These are phyloP conservation scores for Eumaeus atala DNA, from an alignment of 1,140 invertebrate species.

Conservation along the genomic window DNA sequence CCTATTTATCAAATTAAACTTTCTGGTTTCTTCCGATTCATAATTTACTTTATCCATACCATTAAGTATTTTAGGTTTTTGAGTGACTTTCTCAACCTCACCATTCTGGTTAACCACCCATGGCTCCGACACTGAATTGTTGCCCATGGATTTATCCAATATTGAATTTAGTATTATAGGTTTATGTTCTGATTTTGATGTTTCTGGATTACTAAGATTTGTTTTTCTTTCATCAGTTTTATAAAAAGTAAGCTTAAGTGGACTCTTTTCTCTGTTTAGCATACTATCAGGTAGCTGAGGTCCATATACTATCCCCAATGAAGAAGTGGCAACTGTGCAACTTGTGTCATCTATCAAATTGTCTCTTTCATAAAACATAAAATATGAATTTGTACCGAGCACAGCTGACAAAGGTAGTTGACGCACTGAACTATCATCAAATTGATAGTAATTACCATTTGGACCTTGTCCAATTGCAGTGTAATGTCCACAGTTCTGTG, in stretches of 20 bases:
- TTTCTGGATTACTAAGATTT: slow-evolving; percentile 38
- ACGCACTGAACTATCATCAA: slow-evolving; percentile 82
- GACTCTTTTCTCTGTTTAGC: slow-evolving; percentile 58
- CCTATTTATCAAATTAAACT: slow-evolving; percentile 51
- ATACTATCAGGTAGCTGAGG: slow-evolving; percentile 58
- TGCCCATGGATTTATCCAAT: slow-evolving; percentile 48
- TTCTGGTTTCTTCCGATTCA: slow-evolving; percentile 52
- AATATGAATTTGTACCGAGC: slow-evolving; percentile 88
- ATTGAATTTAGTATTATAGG: slow-evolving; percentile 65
- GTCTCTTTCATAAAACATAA: slow-evolving; percentile 91
- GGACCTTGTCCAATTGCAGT: slow-evolving; percentile 92
- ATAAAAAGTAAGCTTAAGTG: slow-evolving; percentile 54
- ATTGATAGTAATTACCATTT: slow-evolving; percentile 89
- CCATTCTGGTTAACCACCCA: slow-evolving; percentile 68
- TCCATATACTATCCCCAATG: slow-evolving; percentile 51
- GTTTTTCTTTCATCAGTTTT: slow-evolving; percentile 59
- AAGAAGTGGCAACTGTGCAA: slow-evolving; percentile 42
- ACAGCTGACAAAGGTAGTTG: slow-evolving; percentile 83
- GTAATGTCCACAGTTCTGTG: slow-evolving; percentile 97
- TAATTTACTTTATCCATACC: slow-evolving; percentile 39
- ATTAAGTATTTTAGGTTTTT: slow-evolving; percentile 47
- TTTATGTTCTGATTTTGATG: slow-evolving; percentile 45
- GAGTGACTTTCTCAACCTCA: slow-evolving; percentile 58
- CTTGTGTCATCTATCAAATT: slow-evolving; percentile 46
- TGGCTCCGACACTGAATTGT: slow-evolving; percentile 48